Base-by-base conservation (phyloP, 2,888 invertebrate species). In the Microplitis deprimator region DNA sequence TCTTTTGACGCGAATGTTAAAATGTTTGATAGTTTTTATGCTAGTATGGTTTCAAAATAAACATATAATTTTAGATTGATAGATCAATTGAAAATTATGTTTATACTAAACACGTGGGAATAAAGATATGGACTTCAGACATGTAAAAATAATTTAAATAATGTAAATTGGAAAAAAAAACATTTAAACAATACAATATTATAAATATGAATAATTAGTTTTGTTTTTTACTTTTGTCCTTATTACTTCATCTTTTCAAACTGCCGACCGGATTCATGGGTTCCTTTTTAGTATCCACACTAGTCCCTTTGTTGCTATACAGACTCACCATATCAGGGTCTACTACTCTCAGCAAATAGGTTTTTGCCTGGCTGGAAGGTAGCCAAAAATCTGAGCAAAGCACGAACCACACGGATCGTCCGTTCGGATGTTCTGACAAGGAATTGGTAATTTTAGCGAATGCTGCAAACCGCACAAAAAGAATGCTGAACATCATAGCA, bases 401-500 rank as follows among this genome's bases (percentile, higher is more conserved):
- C 73, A 60, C 62, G 61, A 62, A 67, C 60, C 71, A 72, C 77
- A 61, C 60, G 71, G 61, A 78, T 78, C 75, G 75, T 68, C 74
- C 75, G 69, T 41, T 59, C 72, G 40, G 70, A 29, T 67, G 64
- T 75, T 72, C 75, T 62, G 72, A 72, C 38, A 72, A 78, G 71
- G 72, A 78, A 78, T 78, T 72, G 77, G 77, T 78, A 61, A 78
- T 78, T 76, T 76, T 76, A 68, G 76, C 72, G 76, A 68, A 76
- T 72, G 76, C 76, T 76, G 73, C 76, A 29, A 59, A 16, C 65
- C 68, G 16, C 71, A 71, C 59, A 71, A 70, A 71, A 71, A 59
- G 59, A 16, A 50, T 20, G 61, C 41, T 50, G n/a, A 10, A 40
- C 59, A 6, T 39, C 67, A n/a, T 13, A 40, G 71, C 50, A 29